phyloP scores from a whole-genome alignment of 2,113 vertebrate species.

The Enhydra lutris region DNA sequence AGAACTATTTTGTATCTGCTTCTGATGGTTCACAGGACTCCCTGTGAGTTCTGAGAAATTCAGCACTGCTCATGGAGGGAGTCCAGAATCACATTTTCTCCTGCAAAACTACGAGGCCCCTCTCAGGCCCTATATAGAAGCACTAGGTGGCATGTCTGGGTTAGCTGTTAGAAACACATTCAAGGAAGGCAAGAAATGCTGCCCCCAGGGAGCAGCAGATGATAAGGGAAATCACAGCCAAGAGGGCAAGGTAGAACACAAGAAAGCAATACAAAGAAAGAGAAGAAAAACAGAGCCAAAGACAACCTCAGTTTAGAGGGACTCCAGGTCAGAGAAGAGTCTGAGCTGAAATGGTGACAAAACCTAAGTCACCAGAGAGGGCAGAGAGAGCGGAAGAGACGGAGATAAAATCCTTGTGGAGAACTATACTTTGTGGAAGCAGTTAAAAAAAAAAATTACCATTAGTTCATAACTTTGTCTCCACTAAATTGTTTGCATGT shows the following conservation, averaged over 20 bases:
- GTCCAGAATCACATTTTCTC: not conserved
- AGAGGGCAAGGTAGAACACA: not conserved
- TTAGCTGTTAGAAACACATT: not conserved
- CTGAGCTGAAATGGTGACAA: not conserved
- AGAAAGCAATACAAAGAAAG: constrained; percentile 2
- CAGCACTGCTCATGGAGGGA: not conserved
- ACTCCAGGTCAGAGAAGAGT: not conserved
- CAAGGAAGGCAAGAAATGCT: not conserved
- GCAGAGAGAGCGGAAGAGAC: not conserved
- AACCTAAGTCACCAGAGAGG: not conserved
- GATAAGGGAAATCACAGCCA: not conserved
- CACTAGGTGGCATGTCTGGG: constrained; percentile 1
- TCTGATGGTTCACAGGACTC: not conserved
- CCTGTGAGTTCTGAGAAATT: not conserved
- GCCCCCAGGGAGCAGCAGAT: not conserved
- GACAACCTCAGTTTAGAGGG: not conserved
- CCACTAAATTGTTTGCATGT: not conserved
- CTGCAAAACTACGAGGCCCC: not conserved
- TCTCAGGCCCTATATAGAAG: not conserved
- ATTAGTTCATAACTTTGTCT: not conserved
- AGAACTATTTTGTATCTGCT: not conserved
- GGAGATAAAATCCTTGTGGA: not conserved
- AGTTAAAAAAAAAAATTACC: not conserved
- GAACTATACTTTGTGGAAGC: not conserved
- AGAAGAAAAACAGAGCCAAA: not conserved